A percentile compares a stretch with the other conserved stretches of the same genome.
Evolutionary conservation across 2,113 vertebrate genomes (phyloP).

Genomic region (Spea bombifrons): DNA sequence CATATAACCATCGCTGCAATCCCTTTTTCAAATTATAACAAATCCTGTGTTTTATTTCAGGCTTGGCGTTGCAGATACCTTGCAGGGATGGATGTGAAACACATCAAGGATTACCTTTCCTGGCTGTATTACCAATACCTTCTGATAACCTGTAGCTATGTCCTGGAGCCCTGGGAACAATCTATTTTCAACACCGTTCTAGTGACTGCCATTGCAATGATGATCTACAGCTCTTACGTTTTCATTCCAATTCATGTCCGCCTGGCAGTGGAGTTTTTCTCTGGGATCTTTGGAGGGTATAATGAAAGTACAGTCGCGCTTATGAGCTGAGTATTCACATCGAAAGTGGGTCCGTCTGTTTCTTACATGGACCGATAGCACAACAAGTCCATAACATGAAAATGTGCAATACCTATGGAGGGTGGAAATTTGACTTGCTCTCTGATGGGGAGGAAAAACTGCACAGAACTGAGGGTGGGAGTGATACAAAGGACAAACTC

Average conservation of each 20-base stretch:
- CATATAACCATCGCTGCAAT: no score
- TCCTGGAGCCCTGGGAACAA: slow-evolving; percentile 93
- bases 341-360: neutral
- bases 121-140: slow-evolving; percentile 98
- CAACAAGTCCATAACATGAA: no score
- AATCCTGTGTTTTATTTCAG: slow-evolving; percentile 48
- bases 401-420: no score
- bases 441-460: no score
- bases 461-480: no score
- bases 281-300: slow-evolving; percentile 75
- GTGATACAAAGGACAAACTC: no score
- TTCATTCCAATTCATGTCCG: slow-evolving; percentile 89
- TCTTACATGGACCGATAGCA: neutral
- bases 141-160: slow-evolving; percentile 91
- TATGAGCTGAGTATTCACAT: slow-evolving; percentile 64
- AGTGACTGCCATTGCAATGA: slow-evolving; percentile 85
- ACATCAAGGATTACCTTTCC: slow-evolving; percentile 79
- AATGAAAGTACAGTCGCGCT: slow-evolving; percentile 66
- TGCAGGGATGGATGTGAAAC: slow-evolving; percentile 79
- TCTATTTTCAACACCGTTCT: slow-evolving; percentile 89
- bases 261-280: slow-evolving; percentile 90
- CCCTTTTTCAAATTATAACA: no score
- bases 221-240: slow-evolving; percentile 89
- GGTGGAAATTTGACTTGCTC: no score
- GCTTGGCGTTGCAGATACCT: neutral